Conservation (phyloP, 2,113 vertebrate species). For the Mirounga angustirostris region DNA sequence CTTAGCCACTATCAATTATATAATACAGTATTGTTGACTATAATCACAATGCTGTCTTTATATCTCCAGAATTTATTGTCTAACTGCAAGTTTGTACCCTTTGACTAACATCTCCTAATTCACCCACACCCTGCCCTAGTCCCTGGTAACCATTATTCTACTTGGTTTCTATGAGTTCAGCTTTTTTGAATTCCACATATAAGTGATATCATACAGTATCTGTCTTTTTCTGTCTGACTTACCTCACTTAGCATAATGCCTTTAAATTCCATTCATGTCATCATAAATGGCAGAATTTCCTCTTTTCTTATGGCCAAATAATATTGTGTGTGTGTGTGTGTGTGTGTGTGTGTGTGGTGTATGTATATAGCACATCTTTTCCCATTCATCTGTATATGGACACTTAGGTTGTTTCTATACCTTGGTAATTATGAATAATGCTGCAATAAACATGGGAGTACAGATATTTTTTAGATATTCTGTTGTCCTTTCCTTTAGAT, state of each 20-base stretch:
- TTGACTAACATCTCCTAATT: background rate
- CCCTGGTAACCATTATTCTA: background rate
- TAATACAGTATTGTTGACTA: background rate
- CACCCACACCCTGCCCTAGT: background rate
- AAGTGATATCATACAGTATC: background rate
- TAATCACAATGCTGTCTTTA: background rate
- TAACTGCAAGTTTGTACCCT: background rate
- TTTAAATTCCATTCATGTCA: background rate
- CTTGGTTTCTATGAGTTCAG: background rate
- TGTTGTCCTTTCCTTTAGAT: background rate
- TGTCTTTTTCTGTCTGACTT: background rate
- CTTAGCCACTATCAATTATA: background rate
- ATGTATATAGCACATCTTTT: background rate
- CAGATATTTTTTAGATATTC: background rate
- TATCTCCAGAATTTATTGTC: background rate
- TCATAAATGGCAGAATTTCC: background rate
- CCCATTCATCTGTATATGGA: background rate
- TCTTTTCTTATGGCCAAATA: background rate
- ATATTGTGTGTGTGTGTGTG: background rate
- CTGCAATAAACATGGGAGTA: background rate
- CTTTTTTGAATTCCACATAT: background rate
- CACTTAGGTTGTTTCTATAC: background rate
- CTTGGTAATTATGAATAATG: background rate
- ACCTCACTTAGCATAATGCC: background rate
- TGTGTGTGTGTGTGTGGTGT: background rate